phyloP scores from a whole-genome alignment of 2,888 invertebrate genomes.

The Idaea aversata region DNA sequence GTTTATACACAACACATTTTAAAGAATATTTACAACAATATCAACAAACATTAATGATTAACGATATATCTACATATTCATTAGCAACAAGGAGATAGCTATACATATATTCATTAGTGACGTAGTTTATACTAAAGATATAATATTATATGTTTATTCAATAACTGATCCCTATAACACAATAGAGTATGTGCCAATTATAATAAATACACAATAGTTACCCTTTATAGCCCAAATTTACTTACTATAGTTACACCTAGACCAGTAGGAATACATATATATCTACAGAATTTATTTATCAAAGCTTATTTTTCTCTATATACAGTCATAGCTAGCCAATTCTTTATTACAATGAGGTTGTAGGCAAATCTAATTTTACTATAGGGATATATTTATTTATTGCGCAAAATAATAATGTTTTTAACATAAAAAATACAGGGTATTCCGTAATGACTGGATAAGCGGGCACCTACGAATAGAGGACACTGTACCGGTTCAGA shows the following conservation, averaged over 20 bases:
- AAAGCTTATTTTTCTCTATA: neutral
- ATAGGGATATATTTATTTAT: neutral
- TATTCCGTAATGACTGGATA: no score
- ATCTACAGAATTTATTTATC: neutral
- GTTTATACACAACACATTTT: constrained; percentile 25
- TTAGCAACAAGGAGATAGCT: constrained; percentile 48
- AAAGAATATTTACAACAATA: constrained; percentile 70
- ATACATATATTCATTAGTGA: constrained; percentile 43
- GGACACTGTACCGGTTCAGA: no score
- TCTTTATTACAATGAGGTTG: neutral
- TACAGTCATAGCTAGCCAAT: neutral
- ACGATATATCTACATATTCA: constrained; percentile 19
- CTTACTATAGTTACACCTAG: constrained; percentile 13
- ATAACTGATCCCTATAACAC: constrained; percentile 51
- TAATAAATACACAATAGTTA: constrained; percentile 34
- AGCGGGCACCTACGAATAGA: no score
- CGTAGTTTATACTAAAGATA: constrained; percentile 35
- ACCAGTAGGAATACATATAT: neutral
- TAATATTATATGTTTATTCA: constrained; percentile 25
- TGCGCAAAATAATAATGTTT: no score
- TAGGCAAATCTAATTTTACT: neutral
- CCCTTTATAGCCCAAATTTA: constrained; percentile 44
- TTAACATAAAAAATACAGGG: no score
- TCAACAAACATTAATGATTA: constrained; percentile 50
- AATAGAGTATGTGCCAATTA: constrained; percentile 9